phyloP scores from a whole-genome alignment of 2,888 invertebrate genomes.

The Agelastica alni region DNA sequence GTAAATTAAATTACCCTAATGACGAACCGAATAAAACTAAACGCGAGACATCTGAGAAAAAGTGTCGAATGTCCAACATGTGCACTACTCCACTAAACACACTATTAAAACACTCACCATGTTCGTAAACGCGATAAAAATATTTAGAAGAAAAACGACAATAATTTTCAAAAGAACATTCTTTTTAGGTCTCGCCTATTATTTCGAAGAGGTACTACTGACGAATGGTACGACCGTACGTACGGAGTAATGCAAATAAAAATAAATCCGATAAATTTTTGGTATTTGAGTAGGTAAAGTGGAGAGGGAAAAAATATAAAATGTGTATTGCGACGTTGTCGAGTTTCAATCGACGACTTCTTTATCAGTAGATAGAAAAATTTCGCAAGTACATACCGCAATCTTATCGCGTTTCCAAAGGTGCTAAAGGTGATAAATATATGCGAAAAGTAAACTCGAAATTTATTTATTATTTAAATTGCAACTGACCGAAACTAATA shows the following conservation, averaged over 20 bases:
- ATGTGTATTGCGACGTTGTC: slow-evolving; percentile 22
- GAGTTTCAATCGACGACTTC: slow-evolving; percentile 7
- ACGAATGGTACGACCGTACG: slow-evolving; percentile 36
- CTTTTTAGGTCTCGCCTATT: too few species aligned
- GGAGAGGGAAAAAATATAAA: slow-evolving; percentile 24
- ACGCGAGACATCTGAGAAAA: too few species aligned
- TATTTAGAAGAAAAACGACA: too few species aligned
- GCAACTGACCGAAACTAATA: background rate
- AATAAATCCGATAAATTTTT: slow-evolving; percentile 41
- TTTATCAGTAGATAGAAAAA: slow-evolving; percentile 20
- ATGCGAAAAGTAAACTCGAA: background rate
- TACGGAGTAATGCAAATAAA: slow-evolving; percentile 32
- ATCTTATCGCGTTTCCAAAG: slow-evolving; percentile 11
- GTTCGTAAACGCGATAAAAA: too few species aligned
- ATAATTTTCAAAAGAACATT: too few species aligned
- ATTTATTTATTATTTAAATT: background rate
- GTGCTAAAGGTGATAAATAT: background rate
- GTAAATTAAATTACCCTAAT: too few species aligned
- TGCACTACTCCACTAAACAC: too few species aligned
- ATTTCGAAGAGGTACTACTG: slow-evolving; percentile 40
- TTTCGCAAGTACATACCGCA: slow-evolving; percentile 14
- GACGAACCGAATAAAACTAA: too few species aligned
- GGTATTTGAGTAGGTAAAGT: slow-evolving; percentile 35
- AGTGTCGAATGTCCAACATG: too few species aligned
- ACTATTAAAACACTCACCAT: too few species aligned